phyloP scores from a whole-genome alignment of 2,113 vertebrate genomes.

The Gallinago jamesoni region DNA sequence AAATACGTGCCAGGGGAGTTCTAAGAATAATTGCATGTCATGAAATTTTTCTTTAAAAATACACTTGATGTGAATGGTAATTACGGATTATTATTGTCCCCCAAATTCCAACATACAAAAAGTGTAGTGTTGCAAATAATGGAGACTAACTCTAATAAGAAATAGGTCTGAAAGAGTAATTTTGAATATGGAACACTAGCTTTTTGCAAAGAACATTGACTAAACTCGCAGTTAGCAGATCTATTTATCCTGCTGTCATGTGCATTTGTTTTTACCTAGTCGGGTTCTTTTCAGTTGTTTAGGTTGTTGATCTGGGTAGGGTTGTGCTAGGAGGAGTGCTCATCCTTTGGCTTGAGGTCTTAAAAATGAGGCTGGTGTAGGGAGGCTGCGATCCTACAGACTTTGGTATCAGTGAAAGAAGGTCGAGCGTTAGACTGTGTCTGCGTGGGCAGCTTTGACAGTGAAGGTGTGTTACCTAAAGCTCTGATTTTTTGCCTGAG shows the following conservation, averaged over 20 bases:
- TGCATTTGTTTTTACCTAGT: background rate
- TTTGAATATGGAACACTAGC: background rate
- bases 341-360: background rate
- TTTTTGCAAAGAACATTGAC: background rate
- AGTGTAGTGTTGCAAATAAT: background rate
- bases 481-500: background rate
- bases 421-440: accelerated
- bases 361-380: background rate
- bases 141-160: background rate
- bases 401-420: background rate
- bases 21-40: background rate
- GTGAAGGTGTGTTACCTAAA: background rate
- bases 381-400: background rate
- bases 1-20: background rate
- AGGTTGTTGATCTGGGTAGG: background rate
- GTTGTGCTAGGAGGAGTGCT: background rate
- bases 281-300: background rate
- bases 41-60: background rate
- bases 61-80: background rate
- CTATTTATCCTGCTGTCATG: background rate
- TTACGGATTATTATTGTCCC: background rate
- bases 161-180: background rate
- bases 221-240: background rate
- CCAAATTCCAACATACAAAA: background rate
- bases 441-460: background rate